Percentiles rank a stretch among this genome's conserved stretches.
Evolutionary conservation across 2,797 vertebrate species (phyloP).

Genomic region (Megaceryle alcyon): DNA sequence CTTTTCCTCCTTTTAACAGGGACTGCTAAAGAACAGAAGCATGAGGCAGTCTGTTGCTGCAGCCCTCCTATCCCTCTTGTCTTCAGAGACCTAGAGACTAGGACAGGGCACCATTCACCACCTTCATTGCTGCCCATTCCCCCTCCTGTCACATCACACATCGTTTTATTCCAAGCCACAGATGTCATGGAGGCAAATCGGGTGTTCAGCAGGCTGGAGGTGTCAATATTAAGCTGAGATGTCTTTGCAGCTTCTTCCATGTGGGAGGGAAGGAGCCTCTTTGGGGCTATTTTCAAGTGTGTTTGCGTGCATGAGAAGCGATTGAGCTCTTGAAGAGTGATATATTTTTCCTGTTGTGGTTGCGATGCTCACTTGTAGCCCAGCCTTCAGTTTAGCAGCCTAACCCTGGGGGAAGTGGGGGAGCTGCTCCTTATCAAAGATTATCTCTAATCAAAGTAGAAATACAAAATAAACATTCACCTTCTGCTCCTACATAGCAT

Average conservation of each 20-base stretch:
- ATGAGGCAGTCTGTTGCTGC: not conserved
- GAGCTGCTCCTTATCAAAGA: not conserved
- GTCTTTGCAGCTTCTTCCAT: slow-evolving; percentile 35
- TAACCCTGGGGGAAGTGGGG: not conserved
- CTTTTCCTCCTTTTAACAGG: not conserved
- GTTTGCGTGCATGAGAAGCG: slow-evolving; percentile 6
- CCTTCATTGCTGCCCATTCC: not conserved
- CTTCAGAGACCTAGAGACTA: not conserved
- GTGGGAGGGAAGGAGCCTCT: slow-evolving; percentile 32
- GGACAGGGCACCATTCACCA: not conserved
- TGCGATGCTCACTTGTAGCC: slow-evolving; percentile 35
- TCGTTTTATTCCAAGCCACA: not conserved
- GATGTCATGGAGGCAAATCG: not conserved
- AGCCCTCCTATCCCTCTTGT: not conserved
- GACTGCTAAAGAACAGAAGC: not conserved
- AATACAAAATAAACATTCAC: not conserved
- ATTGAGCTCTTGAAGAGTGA: not conserved
- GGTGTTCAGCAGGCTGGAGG: slow-evolving; percentile 6
- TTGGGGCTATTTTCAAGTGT: not conserved
- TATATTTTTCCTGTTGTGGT: not conserved
- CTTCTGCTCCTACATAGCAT: not conserved
- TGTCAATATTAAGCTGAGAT: slow-evolving; percentile 21
- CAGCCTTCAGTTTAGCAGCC: not conserved
- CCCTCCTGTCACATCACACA: not conserved
- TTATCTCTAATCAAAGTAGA: not conserved